Base-by-base conservation (phyloP, 2,888 invertebrate species). In the Clostera curtula region DNA sequence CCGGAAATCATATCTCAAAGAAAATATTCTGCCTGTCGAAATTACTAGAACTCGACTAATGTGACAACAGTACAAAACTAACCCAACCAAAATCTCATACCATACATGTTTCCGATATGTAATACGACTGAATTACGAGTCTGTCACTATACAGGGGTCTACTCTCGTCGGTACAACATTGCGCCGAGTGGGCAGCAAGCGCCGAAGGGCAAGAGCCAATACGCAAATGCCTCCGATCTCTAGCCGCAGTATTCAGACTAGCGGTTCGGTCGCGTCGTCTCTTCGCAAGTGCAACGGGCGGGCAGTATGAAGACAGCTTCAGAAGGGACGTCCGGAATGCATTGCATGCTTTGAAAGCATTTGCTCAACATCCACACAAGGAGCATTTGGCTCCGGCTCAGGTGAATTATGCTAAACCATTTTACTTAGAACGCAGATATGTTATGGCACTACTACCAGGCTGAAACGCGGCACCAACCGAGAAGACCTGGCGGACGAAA, bases 211-310 rank as follows among this genome's bases (percentile, higher is more conserved):
- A 95, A 37, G 95, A 96, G 54, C 92, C 95, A 0, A 93, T 96
- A 34, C 91, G 94, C 62, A 95, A 94, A 58, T 95, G 95, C 57
- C 93, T 96, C 34, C 90, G 93, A 29, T 95, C 96, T 0, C 80
- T 97, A 21, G 96, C 96, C 59, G 96, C 95, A 37, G 94, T 97
- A 45, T 95, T 97, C 72, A 93, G 96, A 40, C 88, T 97, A 49
- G 93, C 97, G 2, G 96, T 97, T 17, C 93, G 96, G 49, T 97
- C 96, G 19, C 86, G 95, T 4, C 68, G 93, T 18, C 62, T 96
- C 18, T 96, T 95, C 76, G 90, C 93, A 0, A 85, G 93, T 9
- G 95, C 95, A 0, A 95, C 94, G 0, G 93, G 93, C 5, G 95
- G 94, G 0, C 92, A 94, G 67, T 93, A 92, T 57, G 95, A 95